Evolutionary conservation across 1,140 invertebrate genomes (phyloP).

Genomic region (Liolophura sinensis): DNA sequence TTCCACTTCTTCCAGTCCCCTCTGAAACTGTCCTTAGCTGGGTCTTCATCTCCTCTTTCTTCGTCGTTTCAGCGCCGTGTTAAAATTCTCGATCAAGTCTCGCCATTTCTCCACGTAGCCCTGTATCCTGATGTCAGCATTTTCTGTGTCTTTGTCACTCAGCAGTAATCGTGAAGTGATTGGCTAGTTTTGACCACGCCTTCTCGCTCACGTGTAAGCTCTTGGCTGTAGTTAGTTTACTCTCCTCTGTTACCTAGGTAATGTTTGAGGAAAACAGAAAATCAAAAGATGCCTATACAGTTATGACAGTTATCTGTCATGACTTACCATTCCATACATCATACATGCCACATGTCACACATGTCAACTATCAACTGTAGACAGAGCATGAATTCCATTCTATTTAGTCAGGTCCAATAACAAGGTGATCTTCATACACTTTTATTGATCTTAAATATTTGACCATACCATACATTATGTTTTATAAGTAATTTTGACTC

Average conservation of each 20-base stretch:
- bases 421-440: too few relatives aligned
- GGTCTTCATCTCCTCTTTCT: constrained; percentile 46
- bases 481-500: too few relatives aligned
- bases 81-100: constrained; percentile 50
- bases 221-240: constrained; percentile 50
- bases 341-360: too few relatives aligned
- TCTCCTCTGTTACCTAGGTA: constrained; percentile 53
- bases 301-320: too few relatives aligned
- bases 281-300: too few relatives aligned
- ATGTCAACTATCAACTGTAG: too few relatives aligned
- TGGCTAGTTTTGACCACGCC: constrained; percentile 54
- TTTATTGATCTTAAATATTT: too few relatives aligned
- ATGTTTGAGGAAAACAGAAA: not conserved
- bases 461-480: too few relatives aligned
- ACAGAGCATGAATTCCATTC: too few relatives aligned
- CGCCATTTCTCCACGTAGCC: constrained; percentile 52
- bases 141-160: constrained; percentile 55
- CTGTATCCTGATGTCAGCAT: constrained; percentile 48
- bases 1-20: constrained; percentile 35
- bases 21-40: constrained; percentile 23
- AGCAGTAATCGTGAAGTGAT: constrained; percentile 57
- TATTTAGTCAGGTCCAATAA: too few relatives aligned
- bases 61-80: constrained; percentile 34
- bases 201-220: constrained; percentile 54
- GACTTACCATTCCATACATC: too few relatives aligned